phyloP scores from a whole-genome alignment of 2,797 vertebrate species.

The Malurus leucopterus region DNA sequence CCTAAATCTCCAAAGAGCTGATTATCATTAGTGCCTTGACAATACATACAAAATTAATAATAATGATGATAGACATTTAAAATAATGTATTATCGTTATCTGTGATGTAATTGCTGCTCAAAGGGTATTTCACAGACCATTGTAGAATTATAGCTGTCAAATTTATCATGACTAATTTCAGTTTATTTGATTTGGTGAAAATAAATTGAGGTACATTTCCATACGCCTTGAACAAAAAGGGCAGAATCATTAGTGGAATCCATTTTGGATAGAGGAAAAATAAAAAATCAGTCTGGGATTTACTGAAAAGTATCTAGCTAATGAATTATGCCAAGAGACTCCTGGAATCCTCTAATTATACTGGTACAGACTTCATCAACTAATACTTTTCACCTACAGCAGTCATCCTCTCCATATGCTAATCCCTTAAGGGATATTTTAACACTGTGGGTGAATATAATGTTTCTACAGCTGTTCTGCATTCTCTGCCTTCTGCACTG shows the following conservation, averaged over 20 bases:
- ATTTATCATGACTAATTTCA: constrained; percentile 5
- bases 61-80: constrained; percentile 1
- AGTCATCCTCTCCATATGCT: constrained; percentile 3
- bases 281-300: not conserved
- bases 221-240: constrained; percentile 5
- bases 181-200: constrained; percentile 37
- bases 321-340: constrained; percentile 19
- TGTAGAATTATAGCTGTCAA: constrained; percentile 26
- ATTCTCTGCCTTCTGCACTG: not conserved
- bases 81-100: not conserved
- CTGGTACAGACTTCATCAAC: not conserved
- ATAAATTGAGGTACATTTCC: constrained; percentile 4
- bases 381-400: constrained; percentile 5
- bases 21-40: constrained; percentile 3
- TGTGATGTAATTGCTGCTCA: constrained; percentile 12
- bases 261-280: not conserved
- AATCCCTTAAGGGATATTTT: constrained; percentile 13
- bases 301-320: not conserved
- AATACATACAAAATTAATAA: constrained; percentile 31
- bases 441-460: not conserved
- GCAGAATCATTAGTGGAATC: constrained; percentile 6
- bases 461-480: not conserved
- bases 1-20: constrained; percentile 10
- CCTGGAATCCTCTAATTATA: constrained; percentile 22
- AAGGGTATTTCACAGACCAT: constrained; percentile 13